These are phyloP conservation scores for Acinonyx jubatus DNA, from an alignment of 2,113 vertebrate species.

Conservation along the genomic window DNA sequence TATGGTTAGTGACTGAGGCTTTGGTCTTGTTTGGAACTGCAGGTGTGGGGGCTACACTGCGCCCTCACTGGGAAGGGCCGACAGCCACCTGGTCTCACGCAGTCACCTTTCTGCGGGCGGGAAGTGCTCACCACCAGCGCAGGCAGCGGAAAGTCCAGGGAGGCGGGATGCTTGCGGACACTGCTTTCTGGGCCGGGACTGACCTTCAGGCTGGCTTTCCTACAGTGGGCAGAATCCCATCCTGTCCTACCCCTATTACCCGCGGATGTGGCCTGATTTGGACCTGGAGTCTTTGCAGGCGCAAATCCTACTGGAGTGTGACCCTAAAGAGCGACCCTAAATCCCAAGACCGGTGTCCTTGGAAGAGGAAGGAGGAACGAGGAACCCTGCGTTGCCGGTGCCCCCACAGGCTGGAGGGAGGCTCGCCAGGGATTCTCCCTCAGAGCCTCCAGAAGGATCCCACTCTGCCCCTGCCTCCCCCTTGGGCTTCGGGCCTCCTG, in stretches of 20 bases:
- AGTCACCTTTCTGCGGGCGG: background rate
- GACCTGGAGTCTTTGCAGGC: background rate
- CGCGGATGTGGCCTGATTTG: background rate
- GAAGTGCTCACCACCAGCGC: fast-evolving
- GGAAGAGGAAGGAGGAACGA: background rate
- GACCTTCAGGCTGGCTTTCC: too few species aligned
- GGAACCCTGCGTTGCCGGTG: background rate
- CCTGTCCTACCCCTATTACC: background rate
- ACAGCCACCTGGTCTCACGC: fast-evolving
- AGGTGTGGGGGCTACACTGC: background rate
- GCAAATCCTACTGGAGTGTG: fast-evolving
- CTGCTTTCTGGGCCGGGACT: background rate
- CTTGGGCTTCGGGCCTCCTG: background rate
- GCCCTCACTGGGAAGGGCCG: fast-evolving
- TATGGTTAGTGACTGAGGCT: too few species aligned
- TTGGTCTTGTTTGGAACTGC: background rate
- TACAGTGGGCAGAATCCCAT: too few species aligned
- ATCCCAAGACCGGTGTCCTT: background rate
- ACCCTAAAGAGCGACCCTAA: too few species aligned
- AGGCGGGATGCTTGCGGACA: background rate
- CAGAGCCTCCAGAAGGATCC: fast-evolving
- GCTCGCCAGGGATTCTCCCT: background rate
- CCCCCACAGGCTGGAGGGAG: background rate
- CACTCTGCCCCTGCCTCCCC: too few species aligned
- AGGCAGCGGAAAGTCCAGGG: background rate